Percentiles rank a stretch among this genome's conserved stretches.
Conservation (phyloP, 2,888 invertebrate species). For the Cecidostiba fungosa region DNA sequence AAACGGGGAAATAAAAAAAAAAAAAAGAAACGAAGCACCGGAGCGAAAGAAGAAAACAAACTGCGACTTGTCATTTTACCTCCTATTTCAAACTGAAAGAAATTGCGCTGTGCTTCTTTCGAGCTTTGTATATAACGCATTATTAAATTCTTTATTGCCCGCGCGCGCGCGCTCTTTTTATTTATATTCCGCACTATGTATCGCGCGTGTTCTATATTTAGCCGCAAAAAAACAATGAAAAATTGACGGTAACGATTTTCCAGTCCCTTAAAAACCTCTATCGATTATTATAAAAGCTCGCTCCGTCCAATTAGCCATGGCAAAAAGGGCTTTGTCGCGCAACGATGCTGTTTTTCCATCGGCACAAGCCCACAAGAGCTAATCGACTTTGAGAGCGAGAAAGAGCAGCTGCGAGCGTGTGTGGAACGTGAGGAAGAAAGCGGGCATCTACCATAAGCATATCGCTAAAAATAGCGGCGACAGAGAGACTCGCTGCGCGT, state of each 20-base stretch:
- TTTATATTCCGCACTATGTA: background rate
- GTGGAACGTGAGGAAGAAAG: constrained; percentile 32
- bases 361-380: background rate
- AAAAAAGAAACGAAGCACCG: background rate
- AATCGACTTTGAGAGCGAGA: constrained; percentile 33
- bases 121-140: no score
- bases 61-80: constrained; percentile 50
- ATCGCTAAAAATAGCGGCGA: constrained; percentile 37
- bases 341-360: background rate
- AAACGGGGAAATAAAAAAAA: background rate
- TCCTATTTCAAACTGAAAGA: background rate
- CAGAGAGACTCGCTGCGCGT: background rate
- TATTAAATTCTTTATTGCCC: constrained; percentile 6
- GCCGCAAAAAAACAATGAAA: no score
- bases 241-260: no score
- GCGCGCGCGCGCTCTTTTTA: background rate
- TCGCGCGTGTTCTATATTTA: no score
- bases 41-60: constrained; percentile 38
- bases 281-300: background rate
- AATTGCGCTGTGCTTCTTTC: constrained; percentile 25
- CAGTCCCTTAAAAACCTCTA: background rate
- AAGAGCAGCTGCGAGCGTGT: background rate
- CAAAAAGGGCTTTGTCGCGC: constrained; percentile 10
- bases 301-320: background rate
- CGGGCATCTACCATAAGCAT: constrained; percentile 28